Percentiles rank a stretch among this genome's conserved stretches.
These are phyloP conservation scores for Holotrichia oblita DNA, from an alignment of 1,140 invertebrate genomes.

Conservation along the genomic window DNA sequence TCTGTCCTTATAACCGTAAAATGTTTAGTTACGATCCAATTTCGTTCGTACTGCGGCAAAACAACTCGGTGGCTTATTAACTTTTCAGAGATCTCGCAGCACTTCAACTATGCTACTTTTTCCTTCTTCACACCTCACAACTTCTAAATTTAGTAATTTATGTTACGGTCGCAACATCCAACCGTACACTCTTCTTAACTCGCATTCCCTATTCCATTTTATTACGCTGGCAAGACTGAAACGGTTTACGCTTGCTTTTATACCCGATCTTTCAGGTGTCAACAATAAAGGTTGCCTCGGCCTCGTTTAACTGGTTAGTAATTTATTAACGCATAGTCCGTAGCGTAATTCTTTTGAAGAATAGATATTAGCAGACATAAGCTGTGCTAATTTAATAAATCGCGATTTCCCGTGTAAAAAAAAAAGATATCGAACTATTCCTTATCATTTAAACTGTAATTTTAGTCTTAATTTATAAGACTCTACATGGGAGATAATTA, in stretches of 20 bases:
- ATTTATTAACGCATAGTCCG: not conserved
- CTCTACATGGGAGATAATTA: too few species aligned
- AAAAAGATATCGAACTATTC: too few species aligned
- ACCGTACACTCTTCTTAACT: not conserved
- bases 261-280: constrained; percentile 25
- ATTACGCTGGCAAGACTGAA: not conserved
- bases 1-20: not conserved
- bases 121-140: not conserved
- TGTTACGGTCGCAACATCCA: not conserved
- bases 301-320: not conserved
- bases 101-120: constrained; percentile 25
- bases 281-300: not conserved
- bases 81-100: constrained; percentile 1
- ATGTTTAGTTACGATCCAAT: constrained; percentile 16
- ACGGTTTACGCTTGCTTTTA: constrained; percentile 20
- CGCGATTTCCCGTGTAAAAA: too few species aligned
- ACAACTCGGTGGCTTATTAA: not conserved
- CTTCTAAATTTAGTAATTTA: constrained; percentile 36
- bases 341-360: too few species aligned
- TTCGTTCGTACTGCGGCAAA: not conserved
- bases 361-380: too few species aligned
- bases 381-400: too few species aligned
- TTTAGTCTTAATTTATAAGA: too few species aligned
- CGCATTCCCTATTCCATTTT: constrained; percentile 13
- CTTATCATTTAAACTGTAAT: too few species aligned